A percentile compares a stretch with the other conserved stretches of the same genome.
phyloP scores from a whole-genome alignment of 2,888 invertebrate genomes.

The Perizoma affinitatum region DNA sequence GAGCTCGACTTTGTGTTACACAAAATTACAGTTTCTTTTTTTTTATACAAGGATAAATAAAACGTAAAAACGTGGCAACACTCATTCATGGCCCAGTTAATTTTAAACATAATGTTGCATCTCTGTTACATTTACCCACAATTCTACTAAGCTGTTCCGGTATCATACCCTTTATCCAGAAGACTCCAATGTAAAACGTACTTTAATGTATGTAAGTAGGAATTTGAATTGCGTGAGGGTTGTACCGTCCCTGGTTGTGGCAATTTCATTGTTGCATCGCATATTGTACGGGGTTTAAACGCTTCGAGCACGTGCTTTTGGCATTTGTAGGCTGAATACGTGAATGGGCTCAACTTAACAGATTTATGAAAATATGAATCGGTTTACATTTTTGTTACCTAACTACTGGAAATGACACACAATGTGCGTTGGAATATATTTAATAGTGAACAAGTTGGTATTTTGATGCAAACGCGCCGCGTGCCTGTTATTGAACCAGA shows the following conservation, averaged over 20 bases:
- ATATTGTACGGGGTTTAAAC: slow-evolving; percentile 28
- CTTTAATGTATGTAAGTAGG: slow-evolving; percentile 9
- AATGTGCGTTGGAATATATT: slow-evolving; percentile 4
- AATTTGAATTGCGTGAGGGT: slow-evolving; percentile 5
- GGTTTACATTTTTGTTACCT: slow-evolving; percentile 9
- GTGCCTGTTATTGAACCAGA: slow-evolving; percentile 17
- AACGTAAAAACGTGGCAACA: slow-evolving; percentile 1
- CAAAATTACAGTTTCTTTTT: too few species aligned
- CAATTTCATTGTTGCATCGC: slow-evolving; percentile 26
- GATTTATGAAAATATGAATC: slow-evolving; percentile 17
- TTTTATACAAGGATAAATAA: too few species aligned
- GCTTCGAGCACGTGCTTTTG: slow-evolving; percentile 22
- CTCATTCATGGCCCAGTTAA: slow-evolving; percentile 22
- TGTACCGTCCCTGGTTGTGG: slow-evolving; percentile 16
- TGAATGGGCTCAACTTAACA: slow-evolving; percentile 19
- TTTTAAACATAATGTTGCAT: slow-evolving; percentile 19
- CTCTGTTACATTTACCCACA: slow-evolving; percentile 27
- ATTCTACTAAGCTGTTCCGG: slow-evolving; percentile 21
- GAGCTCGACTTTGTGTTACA: too few species aligned
- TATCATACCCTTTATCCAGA: slow-evolving; percentile 14
- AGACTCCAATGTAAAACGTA: slow-evolving; percentile 10
- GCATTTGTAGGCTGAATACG: slow-evolving; percentile 31
- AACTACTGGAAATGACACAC: slow-evolving; percentile 12
- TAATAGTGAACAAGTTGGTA: neutral
- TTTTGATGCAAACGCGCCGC: slow-evolving; percentile 8